Conservation (phyloP, 1,140 invertebrate genomes). For the Zaprionus ghesquierei region DNA sequence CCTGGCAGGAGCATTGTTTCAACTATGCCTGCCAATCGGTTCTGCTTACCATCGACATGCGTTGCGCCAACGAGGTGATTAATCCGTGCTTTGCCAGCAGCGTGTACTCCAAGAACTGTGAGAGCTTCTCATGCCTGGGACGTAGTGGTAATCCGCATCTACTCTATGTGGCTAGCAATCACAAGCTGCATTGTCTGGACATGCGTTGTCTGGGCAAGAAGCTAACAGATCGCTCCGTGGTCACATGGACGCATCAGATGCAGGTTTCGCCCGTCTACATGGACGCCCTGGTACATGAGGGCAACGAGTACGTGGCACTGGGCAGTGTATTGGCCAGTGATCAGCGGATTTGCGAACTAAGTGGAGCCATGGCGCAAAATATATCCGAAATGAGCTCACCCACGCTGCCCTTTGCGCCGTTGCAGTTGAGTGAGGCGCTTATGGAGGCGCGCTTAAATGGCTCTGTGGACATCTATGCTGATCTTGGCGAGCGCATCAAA, state of each 20-base stretch:
- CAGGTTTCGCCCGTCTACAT: slow-evolving; percentile 46
- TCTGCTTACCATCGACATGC: slow-evolving; percentile 49
- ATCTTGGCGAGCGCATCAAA: slow-evolving; percentile 51
- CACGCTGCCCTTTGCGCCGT: slow-evolving; percentile 41
- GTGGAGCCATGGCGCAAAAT: background rate
- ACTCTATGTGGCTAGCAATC: slow-evolving; percentile 65
- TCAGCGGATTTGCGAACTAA: slow-evolving; percentile 58
- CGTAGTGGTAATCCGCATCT: slow-evolving; percentile 54
- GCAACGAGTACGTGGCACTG: slow-evolving; percentile 54
- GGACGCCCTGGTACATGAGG: slow-evolving; percentile 31
- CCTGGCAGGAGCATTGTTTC: slow-evolving; percentile 40
- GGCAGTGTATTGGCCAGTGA: slow-evolving; percentile 31
- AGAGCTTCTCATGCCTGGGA: slow-evolving; percentile 47
- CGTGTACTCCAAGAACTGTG: slow-evolving; percentile 28
- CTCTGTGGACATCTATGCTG: slow-evolving; percentile 43
- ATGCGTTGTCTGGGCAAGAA: slow-evolving; percentile 53
- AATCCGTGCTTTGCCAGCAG: slow-evolving; percentile 67
- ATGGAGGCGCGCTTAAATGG: slow-evolving; percentile 28
- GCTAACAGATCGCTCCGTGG: slow-evolving; percentile 49
- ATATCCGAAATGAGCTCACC: slow-evolving; percentile 38
- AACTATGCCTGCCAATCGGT: slow-evolving; percentile 52
- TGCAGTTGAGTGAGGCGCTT: slow-evolving; percentile 49
- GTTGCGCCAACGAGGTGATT: slow-evolving; percentile 29
- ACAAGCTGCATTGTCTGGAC: slow-evolving; percentile 64
- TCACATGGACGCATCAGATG: slow-evolving; percentile 73